These are phyloP conservation scores for Baryphthengus martii DNA, from an alignment of 2,113 vertebrate genomes.

Conservation along the genomic window DNA sequence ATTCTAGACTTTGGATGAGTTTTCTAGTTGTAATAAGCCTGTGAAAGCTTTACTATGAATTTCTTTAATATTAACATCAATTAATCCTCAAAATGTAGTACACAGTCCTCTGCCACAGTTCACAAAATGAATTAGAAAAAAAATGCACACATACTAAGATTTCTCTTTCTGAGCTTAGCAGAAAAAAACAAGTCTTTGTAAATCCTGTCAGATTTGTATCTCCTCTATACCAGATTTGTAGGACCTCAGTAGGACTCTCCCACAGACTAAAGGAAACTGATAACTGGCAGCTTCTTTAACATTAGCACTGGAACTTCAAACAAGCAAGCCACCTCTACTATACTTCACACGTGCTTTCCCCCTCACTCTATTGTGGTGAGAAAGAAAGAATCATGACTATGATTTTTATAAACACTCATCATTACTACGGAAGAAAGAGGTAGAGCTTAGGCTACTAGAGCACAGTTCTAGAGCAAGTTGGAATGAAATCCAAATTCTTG, in stretches of 20 bases:
- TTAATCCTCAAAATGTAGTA: not conserved
- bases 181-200: not conserved
- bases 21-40: not conserved
- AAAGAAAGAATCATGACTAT: not conserved
- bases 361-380: not conserved
- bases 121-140: not conserved
- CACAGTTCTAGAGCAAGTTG: not conserved
- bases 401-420: not conserved
- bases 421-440: not conserved
- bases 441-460: not conserved
- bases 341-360: not conserved
- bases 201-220: not conserved
- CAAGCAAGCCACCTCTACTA: not conserved
- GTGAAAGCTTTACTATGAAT: not conserved
- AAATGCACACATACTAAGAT: not conserved
- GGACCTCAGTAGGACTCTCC: not conserved
- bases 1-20: not conserved
- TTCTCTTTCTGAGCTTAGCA: not conserved
- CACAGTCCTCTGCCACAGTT: not conserved
- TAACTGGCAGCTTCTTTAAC: not conserved
- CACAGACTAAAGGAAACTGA: not conserved
- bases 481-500: not conserved
- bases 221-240: not conserved
- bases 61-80: not conserved
- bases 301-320: not conserved